Evolutionary conservation across 2,797 vertebrate genomes (phyloP).

Genomic region (Ambastaia sidthimunki): DNA sequence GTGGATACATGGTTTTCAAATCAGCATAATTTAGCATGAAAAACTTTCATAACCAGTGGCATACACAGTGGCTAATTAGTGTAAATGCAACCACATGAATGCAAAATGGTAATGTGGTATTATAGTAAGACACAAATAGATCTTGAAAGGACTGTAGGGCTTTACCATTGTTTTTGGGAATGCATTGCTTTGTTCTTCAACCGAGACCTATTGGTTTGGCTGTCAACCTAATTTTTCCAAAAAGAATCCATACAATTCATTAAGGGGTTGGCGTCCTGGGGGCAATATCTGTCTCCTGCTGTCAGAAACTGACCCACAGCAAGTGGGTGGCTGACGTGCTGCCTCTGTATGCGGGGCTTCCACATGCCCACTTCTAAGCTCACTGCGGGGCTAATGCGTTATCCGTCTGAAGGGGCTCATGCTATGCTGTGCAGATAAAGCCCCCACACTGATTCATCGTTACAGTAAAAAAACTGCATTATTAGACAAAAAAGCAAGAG

Average conservation of each 20-base stretch:
- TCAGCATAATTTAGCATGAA: slow-evolving; percentile 25
- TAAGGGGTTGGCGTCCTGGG: not conserved
- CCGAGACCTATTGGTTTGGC: not conserved
- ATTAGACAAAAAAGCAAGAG: slow-evolving; percentile 51
- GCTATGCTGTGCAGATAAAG: slow-evolving; percentile 75
- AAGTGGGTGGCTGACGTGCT: slow-evolving; percentile 23
- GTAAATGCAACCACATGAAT: slow-evolving; percentile 4
- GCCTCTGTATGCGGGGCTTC: slow-evolving; percentile 3
- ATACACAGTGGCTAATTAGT: slow-evolving; percentile 5
- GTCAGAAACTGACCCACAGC: not conserved
- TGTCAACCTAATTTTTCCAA: slow-evolving; percentile 7
- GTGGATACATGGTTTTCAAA: slow-evolving; percentile 24
- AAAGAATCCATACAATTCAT: not conserved
- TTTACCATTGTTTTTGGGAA: not conserved
- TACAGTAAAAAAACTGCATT: slow-evolving; percentile 48
- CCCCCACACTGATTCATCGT: slow-evolving; percentile 78
- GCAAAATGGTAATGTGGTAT: slow-evolving; percentile 25
- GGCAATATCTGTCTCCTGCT: slow-evolving; percentile 30
- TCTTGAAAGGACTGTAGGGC: not conserved
- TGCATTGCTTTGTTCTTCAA: not conserved
- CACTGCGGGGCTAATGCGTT: slow-evolving; percentile 65
- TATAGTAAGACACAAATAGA: not conserved
- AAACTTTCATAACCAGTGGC: slow-evolving; percentile 18
- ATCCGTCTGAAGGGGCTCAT: slow-evolving; percentile 63
- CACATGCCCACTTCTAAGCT: slow-evolving; percentile 28